A percentile compares a stretch with the other conserved stretches of the same genome.
Conservation (phyloP, 2,113 vertebrate species). For the Pelecanus crispus region DNA sequence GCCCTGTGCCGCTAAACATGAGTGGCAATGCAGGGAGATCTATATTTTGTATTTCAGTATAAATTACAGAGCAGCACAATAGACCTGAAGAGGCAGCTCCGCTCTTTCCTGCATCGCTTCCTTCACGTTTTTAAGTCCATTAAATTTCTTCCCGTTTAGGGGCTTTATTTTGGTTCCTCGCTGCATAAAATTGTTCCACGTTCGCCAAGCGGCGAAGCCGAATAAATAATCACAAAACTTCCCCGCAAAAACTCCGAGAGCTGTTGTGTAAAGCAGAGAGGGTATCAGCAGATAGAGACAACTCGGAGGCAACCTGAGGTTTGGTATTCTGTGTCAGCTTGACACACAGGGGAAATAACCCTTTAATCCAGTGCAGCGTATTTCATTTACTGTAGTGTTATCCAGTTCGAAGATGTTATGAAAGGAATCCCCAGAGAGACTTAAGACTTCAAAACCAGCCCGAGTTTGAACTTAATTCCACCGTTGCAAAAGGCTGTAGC, state of each 20-base stretch:
- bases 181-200: neutral
- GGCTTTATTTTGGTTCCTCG: neutral
- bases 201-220: neutral
- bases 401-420: slow-evolving; percentile 84
- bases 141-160: neutral
- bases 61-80: neutral
- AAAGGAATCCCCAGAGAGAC: slow-evolving; percentile 83
- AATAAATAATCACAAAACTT: slow-evolving; percentile 10
- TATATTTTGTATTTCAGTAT: neutral
- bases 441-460: slow-evolving; percentile 75
- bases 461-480: slow-evolving; percentile 75
- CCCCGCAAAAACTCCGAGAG: neutral
- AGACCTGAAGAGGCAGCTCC: neutral
- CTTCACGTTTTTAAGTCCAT: neutral
- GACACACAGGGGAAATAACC: slow-evolving; percentile 91
- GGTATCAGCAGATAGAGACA: slow-evolving; percentile 60
- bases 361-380: slow-evolving; percentile 89
- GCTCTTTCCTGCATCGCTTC: neutral
- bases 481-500: slow-evolving; percentile 61
- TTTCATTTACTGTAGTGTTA: slow-evolving; percentile 89
- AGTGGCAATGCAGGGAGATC: neutral
- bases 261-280: slow-evolving; percentile 18
- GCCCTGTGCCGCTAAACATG: neutral
- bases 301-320: slow-evolving; percentile 61
- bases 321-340: slow-evolving; percentile 68